A percentile compares a stretch with the other conserved stretches of the same genome.
Evolutionary conservation across 2,113 vertebrate species (phyloP).

Genomic region (Scomber colias): DNA sequence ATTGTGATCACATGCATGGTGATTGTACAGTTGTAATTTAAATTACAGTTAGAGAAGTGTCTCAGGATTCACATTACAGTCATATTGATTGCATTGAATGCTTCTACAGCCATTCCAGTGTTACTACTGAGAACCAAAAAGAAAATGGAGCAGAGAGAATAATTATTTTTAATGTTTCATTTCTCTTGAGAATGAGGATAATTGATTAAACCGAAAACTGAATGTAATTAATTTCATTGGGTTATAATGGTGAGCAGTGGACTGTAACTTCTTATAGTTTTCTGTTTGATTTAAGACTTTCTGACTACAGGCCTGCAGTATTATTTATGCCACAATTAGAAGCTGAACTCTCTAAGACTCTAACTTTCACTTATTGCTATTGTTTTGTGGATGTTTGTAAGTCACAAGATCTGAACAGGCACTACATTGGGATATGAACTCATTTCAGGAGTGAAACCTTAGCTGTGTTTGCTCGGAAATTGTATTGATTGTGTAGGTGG

Average conservation of each 20-base stretch:
- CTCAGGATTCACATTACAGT: conserved; percentile 41
- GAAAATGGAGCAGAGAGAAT: conserved; percentile 46
- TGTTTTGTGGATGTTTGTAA: conserved; percentile 1
- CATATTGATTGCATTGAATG: conserved; percentile 44
- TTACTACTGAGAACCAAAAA: conserved; percentile 30
- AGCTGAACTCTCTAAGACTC: too few relatives aligned
- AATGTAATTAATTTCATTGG: conserved; percentile 66
- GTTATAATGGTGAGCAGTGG: conserved; percentile 34
- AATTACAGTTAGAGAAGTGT: conserved; percentile 27
- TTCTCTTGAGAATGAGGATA: conserved; percentile 47
- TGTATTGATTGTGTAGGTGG: conserved; percentile 67
- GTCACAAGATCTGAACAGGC: background rate
- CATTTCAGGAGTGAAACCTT: conserved; percentile 52
- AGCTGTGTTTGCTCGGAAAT: conserved; percentile 33
- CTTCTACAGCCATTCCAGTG: background rate
- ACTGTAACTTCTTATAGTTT: conserved; percentile 12
- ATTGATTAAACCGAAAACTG: conserved; percentile 61
- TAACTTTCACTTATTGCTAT: background rate
- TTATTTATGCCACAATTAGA: conserved; percentile 14
- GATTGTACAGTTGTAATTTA: conserved; percentile 1
- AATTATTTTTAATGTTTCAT: conserved; percentile 63
- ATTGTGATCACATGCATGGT: conserved; percentile 1
- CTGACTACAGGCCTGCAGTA: background rate
- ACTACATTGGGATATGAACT: conserved; percentile 20
- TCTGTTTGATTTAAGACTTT: background rate